Evolutionary conservation across 2,888 invertebrate genomes (phyloP), one percentile per base, ranked within the genome.

Genomic region (Drosophila mercatorum): DNA sequence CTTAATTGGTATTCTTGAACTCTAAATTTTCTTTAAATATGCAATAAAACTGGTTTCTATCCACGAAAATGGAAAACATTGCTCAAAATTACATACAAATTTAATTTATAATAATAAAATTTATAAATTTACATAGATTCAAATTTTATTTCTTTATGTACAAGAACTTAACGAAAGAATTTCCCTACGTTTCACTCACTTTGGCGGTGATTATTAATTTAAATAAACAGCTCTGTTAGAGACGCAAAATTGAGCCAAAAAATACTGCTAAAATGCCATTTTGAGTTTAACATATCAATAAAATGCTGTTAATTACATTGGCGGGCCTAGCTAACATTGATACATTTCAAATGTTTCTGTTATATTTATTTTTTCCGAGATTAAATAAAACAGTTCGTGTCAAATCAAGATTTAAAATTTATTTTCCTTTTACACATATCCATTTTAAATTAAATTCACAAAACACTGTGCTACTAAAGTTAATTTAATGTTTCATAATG

Each of bases 381-480:
- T 34, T 22, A 2, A 40, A 26, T n/a, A n/a, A 53, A 38, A 14
- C 26, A 22, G n/a, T 5, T 28, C 43, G 55, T 64, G 11, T 65
- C 67, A 71, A 84, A 78, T 84, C 64, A 81, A 66, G 64, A 62
- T 67, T 49, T 49, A 40, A 63, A 40, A 75, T 71, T 62, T 75
- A 71, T 82, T 83, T 75, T 61, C 51, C 69, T 63, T 78, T 68
- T 79, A 75, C 72, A 85, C 62, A 58, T 68, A 64, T 76, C 63
- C 31, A 17, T 28, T 72, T 76, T 72, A 88, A 73, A 68, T 76
- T 76, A 81, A 76, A 43, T 88, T 79, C 86, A 79, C 80, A 88
- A 88, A 85, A 85, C 88, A 76, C 73, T 79, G 85, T 83, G 88
- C 80, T 76, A 85, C 88, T 83, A 85, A 79, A 56, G 72, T 81